Base-by-base conservation (phyloP, 2,113 vertebrate genomes). In the Puntigrus tetrazona region DNA sequence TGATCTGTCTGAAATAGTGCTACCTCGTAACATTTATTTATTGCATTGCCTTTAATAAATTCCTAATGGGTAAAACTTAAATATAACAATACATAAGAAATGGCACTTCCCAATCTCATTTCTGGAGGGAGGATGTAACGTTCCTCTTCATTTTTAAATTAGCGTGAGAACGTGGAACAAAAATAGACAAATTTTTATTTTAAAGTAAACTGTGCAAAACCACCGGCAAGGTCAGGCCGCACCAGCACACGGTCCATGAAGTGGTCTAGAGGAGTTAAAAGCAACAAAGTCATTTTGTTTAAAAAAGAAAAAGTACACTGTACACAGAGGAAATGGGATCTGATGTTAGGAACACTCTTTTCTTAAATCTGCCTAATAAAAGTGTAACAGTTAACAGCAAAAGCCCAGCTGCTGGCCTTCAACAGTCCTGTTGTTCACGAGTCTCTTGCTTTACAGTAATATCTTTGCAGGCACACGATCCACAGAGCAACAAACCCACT, bases 141-240 rank as follows among this genome's bases (percentile, higher is more conserved):
- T 75, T 75, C 1, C 34, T 61, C 18, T 52, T 59, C 14, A 63
- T 47, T 80, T 80, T 31, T 50, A 75, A 76, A 47, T 75, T 76
- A 52, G 31, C n/a, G 77, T 90, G 81, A 89, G 77, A 36, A 86
- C 61, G 89, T 88, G 81, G 86, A 89, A 88, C 59, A 73, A 81
- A 86, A 57, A 76, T 52, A 63, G 18, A 38, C 20, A 22, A 10
- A 43, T 25, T 86, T 88, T 87, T 84, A 82, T 57, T 22, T 43
- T 38, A 78, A 72, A 14, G 79, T 85, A 81, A 75, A 75, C 47
- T 74, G 31, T 88, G 78, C 74, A 47, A 57, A 65, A 27, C 41
- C 47, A 43, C n/a, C 74, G 29, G 29, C 65, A 38, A 20, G 77
- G 41, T 86, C 11, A 47, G 9, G 6, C 7, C n/a, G 74, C 78